Evolutionary conservation across 2,113 vertebrate species (phyloP).

Genomic region (Ceratotherium simum): DNA sequence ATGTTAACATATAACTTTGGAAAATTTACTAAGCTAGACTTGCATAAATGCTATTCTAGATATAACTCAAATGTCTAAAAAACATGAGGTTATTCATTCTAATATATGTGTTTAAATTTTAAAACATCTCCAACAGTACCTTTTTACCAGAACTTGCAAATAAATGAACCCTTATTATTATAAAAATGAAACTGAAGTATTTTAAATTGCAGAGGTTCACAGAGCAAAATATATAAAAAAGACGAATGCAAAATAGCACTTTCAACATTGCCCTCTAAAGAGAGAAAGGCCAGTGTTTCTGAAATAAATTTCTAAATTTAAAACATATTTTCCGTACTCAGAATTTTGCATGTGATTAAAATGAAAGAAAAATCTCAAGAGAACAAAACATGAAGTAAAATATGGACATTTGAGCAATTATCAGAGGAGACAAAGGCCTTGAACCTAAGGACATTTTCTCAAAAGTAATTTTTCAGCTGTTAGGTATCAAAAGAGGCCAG

Average conservation of each 20-base stretch:
- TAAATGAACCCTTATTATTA: constrained; percentile 41
- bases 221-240: constrained; percentile 60
- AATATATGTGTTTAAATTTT: constrained; percentile 46
- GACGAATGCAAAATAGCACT: constrained; percentile 67
- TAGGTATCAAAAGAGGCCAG: constrained; percentile 76
- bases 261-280: constrained; percentile 57
- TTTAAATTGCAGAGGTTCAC: constrained; percentile 62
- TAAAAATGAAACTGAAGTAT: constrained; percentile 51
- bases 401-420: constrained; percentile 70
- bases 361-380: constrained; percentile 62
- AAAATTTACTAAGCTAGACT: neutral
- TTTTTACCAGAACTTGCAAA: constrained; percentile 31
- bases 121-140: neutral
- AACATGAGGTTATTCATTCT: neutral
- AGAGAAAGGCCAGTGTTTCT: constrained; percentile 62
- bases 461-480: constrained; percentile 74
- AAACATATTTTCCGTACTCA: constrained; percentile 68
- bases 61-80: neutral
- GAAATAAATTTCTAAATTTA: constrained; percentile 76
- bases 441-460: constrained; percentile 70
- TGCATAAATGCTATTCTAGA: neutral
- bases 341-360: constrained; percentile 71
- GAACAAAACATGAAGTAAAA: constrained; percentile 68
- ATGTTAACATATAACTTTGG: neutral
- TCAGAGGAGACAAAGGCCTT: constrained; percentile 70